phyloP scores from a whole-genome alignment of 2,797 vertebrate species.

The Aldrovandia affinis region DNA sequence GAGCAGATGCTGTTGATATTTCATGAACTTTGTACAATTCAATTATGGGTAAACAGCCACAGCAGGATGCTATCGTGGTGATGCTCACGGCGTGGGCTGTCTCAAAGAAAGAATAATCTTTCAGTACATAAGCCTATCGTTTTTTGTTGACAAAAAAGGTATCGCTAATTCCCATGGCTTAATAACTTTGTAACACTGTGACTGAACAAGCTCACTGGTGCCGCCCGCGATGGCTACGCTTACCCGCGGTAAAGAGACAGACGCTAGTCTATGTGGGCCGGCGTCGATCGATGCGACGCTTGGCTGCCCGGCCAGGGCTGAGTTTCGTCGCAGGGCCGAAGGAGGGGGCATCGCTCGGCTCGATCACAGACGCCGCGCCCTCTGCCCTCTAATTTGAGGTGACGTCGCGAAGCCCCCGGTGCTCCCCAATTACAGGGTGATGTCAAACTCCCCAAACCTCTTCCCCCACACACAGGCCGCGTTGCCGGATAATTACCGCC shows the following conservation, averaged over 20 bases:
- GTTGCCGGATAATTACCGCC: slow-evolving; percentile 36
- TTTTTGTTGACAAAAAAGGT: slow-evolving; percentile 24
- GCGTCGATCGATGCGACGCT: background rate
- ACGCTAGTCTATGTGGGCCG: background rate
- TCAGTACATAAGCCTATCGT: too few relatives aligned
- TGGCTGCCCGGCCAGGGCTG: background rate
- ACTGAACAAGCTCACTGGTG: background rate
- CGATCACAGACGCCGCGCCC: background rate
- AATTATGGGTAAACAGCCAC: slow-evolving; percentile 38
- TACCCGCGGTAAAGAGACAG: background rate
- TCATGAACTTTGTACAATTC: slow-evolving; percentile 35
- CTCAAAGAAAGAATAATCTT: too few relatives aligned
- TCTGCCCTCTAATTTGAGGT: background rate
- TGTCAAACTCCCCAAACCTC: slow-evolving; percentile 33
- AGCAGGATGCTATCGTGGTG: slow-evolving; percentile 37
- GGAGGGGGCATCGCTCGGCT: background rate
- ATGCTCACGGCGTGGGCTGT: slow-evolving; percentile 36
- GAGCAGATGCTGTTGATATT: slow-evolving; percentile 43
- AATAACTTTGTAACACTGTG: background rate
- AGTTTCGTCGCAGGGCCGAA: background rate
- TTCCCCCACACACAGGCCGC: slow-evolving; percentile 36
- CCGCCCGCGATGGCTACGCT: background rate
- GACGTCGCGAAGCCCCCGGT: slow-evolving; percentile 8
- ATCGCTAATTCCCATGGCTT: background rate
- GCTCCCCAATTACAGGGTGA: slow-evolving; percentile 47